phyloP scores from a whole-genome alignment of 2,113 vertebrate species.

The Agapornis roseicollis region DNA sequence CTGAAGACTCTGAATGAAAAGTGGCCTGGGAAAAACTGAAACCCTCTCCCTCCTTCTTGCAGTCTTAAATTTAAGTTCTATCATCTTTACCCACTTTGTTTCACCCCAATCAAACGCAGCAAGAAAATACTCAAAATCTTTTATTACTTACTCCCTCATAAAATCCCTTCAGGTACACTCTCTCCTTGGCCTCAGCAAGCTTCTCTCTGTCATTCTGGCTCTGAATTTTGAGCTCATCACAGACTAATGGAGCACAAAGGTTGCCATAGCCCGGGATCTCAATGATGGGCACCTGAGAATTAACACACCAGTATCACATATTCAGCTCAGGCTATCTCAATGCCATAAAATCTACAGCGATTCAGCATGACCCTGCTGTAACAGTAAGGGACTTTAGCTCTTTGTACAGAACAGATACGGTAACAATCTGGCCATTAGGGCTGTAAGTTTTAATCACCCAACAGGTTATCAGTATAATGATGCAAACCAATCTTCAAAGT shows the following conservation, averaged over 20 bases:
- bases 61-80: neutral
- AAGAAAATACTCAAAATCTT: neutral
- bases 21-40: neutral
- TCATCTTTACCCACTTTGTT: neutral
- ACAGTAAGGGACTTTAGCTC: neutral
- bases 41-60: neutral
- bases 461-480: neutral
- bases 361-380: neutral
- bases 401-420: fast-evolving
- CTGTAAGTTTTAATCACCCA: neutral
- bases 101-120: neutral
- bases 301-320: neutral
- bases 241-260: constrained; percentile 87
- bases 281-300: constrained; percentile 88
- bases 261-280: constrained; percentile 92
- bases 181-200: constrained; percentile 94
- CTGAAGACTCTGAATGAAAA: neutral
- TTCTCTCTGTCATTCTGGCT: constrained; percentile 98
- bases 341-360: neutral
- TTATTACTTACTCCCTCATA: constrained; percentile 91
- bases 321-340: neutral
- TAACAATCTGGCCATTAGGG: neutral
- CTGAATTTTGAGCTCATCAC: constrained; percentile 95
- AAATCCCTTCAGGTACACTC: constrained; percentile 92
- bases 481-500: neutral